A percentile compares a stretch with the other conserved stretches of the same genome.
Conservation (phyloP, 2,113 vertebrate genomes). For the Sander vitreus region DNA sequence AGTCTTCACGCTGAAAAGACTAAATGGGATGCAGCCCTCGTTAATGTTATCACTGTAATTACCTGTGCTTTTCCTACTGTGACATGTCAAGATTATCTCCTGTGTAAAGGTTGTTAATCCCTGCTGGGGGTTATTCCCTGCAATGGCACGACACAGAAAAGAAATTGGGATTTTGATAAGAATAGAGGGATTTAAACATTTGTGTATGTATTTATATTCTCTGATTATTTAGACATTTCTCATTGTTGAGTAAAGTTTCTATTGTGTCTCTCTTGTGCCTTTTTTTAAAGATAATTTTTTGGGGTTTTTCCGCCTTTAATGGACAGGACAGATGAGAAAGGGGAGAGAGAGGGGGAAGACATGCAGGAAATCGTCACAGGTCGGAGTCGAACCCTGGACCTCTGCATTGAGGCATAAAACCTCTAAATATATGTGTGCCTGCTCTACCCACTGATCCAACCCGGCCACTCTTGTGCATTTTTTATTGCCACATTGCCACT, state of each 20-base stretch:
- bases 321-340: too few species aligned
- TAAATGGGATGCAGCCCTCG: neutral
- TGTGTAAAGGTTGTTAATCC: conserved; percentile 2
- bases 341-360: too few species aligned
- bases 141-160: neutral
- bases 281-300: too few species aligned
- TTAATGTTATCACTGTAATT: neutral
- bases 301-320: too few species aligned
- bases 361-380: too few species aligned
- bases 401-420: too few species aligned
- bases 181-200: neutral
- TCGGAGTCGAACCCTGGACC: too few species aligned
- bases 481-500: neutral
- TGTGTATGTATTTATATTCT: too few species aligned
- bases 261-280: neutral
- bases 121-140: too few species aligned
- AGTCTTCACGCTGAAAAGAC: neutral
- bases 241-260: neutral
- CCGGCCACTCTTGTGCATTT: neutral
- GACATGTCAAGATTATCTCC: conserved; percentile 4
- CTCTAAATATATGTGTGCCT: too few species aligned
- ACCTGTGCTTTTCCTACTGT: neutral
- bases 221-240: neutral
- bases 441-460: too few species aligned
- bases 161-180: neutral